A percentile compares a stretch with the other conserved stretches of the same genome.
phyloP scores from a whole-genome alignment of 2,888 invertebrate genomes.

The Synergus laeviventris region DNA sequence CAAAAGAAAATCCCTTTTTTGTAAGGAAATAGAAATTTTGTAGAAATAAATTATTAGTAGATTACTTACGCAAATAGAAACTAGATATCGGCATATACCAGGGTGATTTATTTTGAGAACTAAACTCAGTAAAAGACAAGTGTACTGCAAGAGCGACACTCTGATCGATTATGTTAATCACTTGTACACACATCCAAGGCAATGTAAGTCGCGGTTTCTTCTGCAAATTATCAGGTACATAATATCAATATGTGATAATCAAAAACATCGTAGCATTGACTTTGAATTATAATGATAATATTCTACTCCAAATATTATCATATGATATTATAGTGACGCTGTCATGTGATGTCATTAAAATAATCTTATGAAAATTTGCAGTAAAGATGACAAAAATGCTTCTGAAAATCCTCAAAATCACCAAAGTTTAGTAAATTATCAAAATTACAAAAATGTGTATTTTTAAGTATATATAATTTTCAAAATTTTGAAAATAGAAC shows the following conservation, averaged over 20 bases:
- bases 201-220: constrained; percentile 65
- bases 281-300: background rate
- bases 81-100: constrained; percentile 69
- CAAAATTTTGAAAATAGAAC: too few species aligned
- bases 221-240: constrained; percentile 59
- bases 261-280: background rate
- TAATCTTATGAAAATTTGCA: constrained; percentile 3
- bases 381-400: too few species aligned
- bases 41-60: background rate
- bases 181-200: constrained; percentile 73
- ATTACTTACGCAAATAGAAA: constrained; percentile 67
- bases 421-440: too few species aligned
- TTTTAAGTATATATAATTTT: too few species aligned
- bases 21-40: too few species aligned
- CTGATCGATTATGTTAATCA: constrained; percentile 71
- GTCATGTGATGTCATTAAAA: constrained; percentile 1
- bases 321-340: background rate
- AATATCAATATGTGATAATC: background rate
- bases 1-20: too few species aligned
- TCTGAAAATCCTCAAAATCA: too few species aligned
- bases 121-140: constrained; percentile 58
- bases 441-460: too few species aligned
- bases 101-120: constrained; percentile 59
- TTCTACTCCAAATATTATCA: background rate
- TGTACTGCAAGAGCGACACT: constrained; percentile 64